Conservation (phyloP, 2,113 vertebrate species). For the Dasyurus viverrinus region DNA sequence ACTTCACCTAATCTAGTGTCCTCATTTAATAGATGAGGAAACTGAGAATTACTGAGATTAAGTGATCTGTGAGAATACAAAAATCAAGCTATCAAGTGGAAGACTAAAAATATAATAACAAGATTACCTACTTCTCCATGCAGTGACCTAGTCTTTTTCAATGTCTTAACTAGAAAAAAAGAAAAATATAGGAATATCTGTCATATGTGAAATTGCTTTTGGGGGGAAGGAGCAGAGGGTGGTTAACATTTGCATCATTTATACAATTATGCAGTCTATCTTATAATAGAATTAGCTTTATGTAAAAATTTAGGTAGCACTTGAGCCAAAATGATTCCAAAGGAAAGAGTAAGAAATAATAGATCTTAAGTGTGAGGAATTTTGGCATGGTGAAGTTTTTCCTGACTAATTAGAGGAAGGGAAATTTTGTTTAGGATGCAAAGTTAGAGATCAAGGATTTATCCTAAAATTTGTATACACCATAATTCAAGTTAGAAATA, state of each 20-base stretch:
- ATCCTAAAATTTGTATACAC: neutral
- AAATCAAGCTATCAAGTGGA: neutral
- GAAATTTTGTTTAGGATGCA: neutral
- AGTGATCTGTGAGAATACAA: neutral
- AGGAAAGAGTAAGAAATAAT: neutral
- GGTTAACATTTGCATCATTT: neutral
- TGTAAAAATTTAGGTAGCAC: neutral
- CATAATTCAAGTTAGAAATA: neutral
- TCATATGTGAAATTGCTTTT: neutral
- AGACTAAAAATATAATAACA: neutral
- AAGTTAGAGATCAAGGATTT: neutral
- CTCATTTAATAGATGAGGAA: neutral
- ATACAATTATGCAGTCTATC: neutral
- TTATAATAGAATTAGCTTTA: neutral
- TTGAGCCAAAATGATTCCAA: neutral
- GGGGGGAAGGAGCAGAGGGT: fast-evolving
- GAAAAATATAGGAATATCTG: neutral
- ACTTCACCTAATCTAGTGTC: neutral
- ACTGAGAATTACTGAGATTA: neutral
- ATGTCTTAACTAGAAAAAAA: neutral
- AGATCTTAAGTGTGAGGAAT: neutral
- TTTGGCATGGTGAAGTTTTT: neutral
- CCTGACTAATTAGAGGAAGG: neutral
- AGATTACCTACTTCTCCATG: neutral
- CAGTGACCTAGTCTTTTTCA: neutral